Evolutionary conservation across 2,113 vertebrate species (phyloP).

Genomic region (Tachycineta bicolor): DNA sequence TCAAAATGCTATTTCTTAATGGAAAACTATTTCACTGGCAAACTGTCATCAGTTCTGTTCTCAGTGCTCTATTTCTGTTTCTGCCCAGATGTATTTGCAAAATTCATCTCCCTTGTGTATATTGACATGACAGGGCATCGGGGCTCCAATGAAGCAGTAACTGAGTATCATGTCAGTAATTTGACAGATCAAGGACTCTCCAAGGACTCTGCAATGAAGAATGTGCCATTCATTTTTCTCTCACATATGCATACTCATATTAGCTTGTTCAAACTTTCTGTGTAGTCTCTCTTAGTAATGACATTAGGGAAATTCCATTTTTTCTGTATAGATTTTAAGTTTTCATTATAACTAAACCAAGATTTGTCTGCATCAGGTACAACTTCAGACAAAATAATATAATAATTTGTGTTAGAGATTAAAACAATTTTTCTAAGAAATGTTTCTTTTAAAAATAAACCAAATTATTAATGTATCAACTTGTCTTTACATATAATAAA

Average conservation of each 20-base stretch:
- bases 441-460: background rate
- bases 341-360: background rate
- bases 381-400: background rate
- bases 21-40: background rate
- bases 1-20: background rate
- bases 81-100: background rate
- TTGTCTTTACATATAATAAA: background rate
- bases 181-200: constrained; percentile 27
- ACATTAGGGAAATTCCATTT: background rate
- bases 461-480: background rate
- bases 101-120: background rate
- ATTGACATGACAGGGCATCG: background rate
- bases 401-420: background rate
- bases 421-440: background rate
- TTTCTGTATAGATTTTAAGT: background rate
- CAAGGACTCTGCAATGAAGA: background rate
- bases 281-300: background rate
- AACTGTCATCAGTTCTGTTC: background rate
- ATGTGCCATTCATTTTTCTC: background rate
- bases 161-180: constrained; percentile 3
- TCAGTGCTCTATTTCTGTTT: background rate
- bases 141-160: background rate
- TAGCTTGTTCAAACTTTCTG: background rate
- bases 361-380: background rate
- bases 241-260: background rate